phyloP scores from a whole-genome alignment of 2,797 vertebrate species.

The Rhinogobio ventralis region DNA sequence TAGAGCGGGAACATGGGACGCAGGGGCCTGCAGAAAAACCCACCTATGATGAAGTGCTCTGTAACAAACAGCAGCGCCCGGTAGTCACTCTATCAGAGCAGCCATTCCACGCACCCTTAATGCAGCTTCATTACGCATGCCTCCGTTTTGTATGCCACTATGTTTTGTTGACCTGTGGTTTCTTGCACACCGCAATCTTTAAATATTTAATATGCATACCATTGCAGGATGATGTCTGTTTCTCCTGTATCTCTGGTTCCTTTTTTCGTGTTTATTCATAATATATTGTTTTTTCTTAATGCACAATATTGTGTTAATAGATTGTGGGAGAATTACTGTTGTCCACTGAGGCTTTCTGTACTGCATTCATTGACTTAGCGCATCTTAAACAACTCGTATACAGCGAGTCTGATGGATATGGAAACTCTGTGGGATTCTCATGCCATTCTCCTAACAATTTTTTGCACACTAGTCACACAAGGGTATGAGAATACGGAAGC shows the following conservation, averaged over 20 bases:
- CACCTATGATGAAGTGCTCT: conserved; percentile 89
- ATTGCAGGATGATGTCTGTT: conserved; percentile 49
- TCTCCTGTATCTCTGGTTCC: conserved; percentile 44
- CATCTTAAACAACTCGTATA: background rate
- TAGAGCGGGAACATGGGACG: conserved; percentile 75
- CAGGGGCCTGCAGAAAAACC: conserved; percentile 79
- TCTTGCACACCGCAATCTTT: conserved; percentile 4
- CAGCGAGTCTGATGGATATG: background rate
- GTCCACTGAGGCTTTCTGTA: background rate
- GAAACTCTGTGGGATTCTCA: background rate
- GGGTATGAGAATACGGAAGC: background rate
- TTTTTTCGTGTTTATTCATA: conserved; percentile 39
- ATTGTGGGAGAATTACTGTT: background rate
- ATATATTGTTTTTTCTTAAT: conserved; percentile 15
- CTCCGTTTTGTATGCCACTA: conserved; percentile 40
- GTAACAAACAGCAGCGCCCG: conserved; percentile 74
- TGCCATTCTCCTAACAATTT: background rate
- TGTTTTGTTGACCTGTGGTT: conserved; percentile 53
- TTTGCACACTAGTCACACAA: background rate
- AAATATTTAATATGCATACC: conserved; percentile 44
- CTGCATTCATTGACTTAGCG: background rate
- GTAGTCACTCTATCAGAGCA: conserved; percentile 72
- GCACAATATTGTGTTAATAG: conserved; percentile 19
- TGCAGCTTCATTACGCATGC: conserved; percentile 43
- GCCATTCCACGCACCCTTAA: conserved; percentile 66